phyloP scores from a whole-genome alignment of 2,888 invertebrate species.

The Synergus itoensis region DNA sequence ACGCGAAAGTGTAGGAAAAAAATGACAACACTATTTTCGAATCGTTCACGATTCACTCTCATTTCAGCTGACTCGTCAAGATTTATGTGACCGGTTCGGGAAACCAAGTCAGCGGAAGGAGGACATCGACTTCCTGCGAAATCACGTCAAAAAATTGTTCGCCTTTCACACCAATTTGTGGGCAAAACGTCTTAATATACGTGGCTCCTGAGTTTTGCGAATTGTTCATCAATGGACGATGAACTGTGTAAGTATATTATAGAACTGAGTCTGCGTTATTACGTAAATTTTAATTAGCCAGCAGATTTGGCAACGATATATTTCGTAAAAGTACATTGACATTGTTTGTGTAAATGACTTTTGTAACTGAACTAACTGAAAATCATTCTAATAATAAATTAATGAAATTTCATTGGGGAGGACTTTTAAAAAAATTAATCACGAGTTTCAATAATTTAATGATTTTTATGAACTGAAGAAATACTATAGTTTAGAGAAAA shows the following conservation, averaged over 20 bases:
- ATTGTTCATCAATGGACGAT: background rate
- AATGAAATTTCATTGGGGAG: background rate
- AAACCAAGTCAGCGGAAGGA: constrained; percentile 39
- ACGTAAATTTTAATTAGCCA: background rate
- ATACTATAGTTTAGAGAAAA: too few species aligned
- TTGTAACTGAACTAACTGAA: background rate
- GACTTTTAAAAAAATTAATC: too few species aligned
- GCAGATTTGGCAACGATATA: background rate
- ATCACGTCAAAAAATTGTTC: constrained; percentile 50
- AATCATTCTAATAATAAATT: background rate
- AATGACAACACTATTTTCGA: constrained; percentile 15
- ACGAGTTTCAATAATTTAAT: too few species aligned
- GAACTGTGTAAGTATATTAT: background rate
- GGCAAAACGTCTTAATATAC: background rate
- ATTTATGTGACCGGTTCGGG: constrained; percentile 34
- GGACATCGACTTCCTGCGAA: constrained; percentile 45
- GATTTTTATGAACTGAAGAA: too few species aligned
- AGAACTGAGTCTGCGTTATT: too few species aligned
- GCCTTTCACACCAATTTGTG: constrained; percentile 48
- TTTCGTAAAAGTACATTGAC: background rate
- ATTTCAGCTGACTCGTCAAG: constrained; percentile 23
- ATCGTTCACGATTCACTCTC: constrained; percentile 18
- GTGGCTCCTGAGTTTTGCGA: constrained; percentile 22
- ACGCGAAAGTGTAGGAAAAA: constrained; percentile 13
- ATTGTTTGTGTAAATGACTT: background rate